Evolutionary conservation across 2,888 invertebrate species (phyloP), one percentile per base, ranked within the genome.

Genomic region (Drosophila pseudotalamancana): DNA sequence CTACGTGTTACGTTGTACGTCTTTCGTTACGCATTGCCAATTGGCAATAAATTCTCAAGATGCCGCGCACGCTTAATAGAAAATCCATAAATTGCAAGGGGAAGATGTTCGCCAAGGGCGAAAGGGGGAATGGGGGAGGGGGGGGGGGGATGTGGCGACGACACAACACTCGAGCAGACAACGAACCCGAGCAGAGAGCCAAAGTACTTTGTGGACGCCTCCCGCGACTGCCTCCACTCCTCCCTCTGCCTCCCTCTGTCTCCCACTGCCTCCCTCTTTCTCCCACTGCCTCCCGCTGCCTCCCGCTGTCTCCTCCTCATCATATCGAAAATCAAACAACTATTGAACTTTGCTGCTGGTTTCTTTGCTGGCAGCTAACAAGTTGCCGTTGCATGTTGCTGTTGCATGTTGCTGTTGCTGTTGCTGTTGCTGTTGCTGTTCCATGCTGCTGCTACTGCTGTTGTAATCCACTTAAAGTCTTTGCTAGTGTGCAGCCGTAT

Each of bases 391-490:
- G 34, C 40, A n/a, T 14, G 12, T 55, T 27, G 18, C 18, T 19
- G 29, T 39, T 51, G 50, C 37, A 61, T 57, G 40, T 21, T 32
- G 19, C 21, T 42, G 6, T 8, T n/a, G 34, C 9, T 35, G 39
- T 16, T 46, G 23, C 5, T 39, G 45, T n/a, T 42, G 35, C 18
- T 21, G 49, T n/a, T 34, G 54, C 19, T 29, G 48, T 29, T 61
- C 42, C 32, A 14, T n/a, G 18, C 35, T 35, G 37, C 19, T 27
- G 27, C 18, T 21, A 16, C 43, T 50, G 67, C 70, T 61, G 63
- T 68, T 77, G 77, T 81, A 71, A 84, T 75, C 85, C 75, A 77
- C 81, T 87, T 82, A 77, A 60, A 66, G 69, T 66, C 65, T 62
- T 55, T 68, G 59, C 63, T 57, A 65, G 46, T 62, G 27, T 67